Evolutionary conservation across 2,113 vertebrate genomes (phyloP), one percentile per base, ranked within the genome.

Genomic region (Syngnathus typhle): DNA sequence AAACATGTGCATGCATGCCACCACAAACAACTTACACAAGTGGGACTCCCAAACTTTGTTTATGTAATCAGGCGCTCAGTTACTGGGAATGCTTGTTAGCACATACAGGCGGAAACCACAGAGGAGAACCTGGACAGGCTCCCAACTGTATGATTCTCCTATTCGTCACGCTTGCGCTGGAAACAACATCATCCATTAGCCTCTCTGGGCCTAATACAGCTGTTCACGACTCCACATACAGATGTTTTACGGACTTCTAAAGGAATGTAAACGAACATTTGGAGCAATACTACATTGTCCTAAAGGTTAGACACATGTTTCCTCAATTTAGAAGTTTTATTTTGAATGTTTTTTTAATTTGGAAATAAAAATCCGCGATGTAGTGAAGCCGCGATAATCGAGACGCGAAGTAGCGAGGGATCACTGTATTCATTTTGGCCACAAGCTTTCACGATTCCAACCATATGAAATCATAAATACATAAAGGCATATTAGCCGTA

Each of bases 121-220:
- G 58, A 60, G 58, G 18, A 60, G 37, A 60, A 38, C 58, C 58
- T 60, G 58, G 58, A 60, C 58, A n/a, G 32, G 16, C 9, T 37
- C 37, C 58, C 58, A 11, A 19, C 36, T 10, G 9, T 38, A 39
- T 39, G 58, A 39, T 39, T 60, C 7, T 10, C 5, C 58, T n/a
- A 19, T 60, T 37, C 3, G 36, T 39, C 37, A 6, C 6, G 16
- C 37, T 60, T 19, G 16, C 36, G 7, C 39, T 60, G 58, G 58
- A 39, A 39, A 60, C 36, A 60, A 38, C 58, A 60, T 39, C 37
- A 60, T 60, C 37, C 58, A 38, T n/a, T 37, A n/a, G 36, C 36
- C 36, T 59, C 56, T 59, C 6, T 38, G 56, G 56, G 36, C 32
- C 56, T n/a, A 60, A 60, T 60, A 60, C 58, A 19, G 58, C 55